Conservation (phyloP, 2,113 vertebrate genomes). For the Athene noctua region DNA sequence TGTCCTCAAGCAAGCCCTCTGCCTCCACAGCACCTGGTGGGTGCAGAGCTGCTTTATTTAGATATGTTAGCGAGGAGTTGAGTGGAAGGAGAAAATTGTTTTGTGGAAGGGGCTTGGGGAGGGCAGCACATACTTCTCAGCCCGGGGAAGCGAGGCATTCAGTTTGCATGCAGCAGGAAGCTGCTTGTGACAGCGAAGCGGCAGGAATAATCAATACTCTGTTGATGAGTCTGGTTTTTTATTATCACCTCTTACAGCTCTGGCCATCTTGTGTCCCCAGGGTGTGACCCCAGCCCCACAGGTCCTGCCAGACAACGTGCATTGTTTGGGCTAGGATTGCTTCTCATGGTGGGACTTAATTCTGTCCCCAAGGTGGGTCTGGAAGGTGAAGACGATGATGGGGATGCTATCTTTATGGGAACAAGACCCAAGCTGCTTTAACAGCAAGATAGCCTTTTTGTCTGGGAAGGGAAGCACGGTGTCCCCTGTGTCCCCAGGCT, state of each 20-base stretch:
- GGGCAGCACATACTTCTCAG: fast-evolving
- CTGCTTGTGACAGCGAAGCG: background rate
- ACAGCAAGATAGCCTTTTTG: background rate
- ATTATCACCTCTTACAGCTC: background rate
- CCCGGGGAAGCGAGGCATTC: fast-evolving
- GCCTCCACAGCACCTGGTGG: fast-evolving
- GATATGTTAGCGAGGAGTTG: fast-evolving
- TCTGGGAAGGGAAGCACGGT: background rate
- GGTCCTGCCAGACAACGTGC: background rate
- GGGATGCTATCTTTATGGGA: background rate
- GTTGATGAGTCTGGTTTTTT: background rate
- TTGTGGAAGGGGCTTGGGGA: background rate
- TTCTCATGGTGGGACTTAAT: background rate
- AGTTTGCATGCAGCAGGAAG: background rate
- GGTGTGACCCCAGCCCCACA: fast-evolving
- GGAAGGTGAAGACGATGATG: fast-evolving
- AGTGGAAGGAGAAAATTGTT: background rate
- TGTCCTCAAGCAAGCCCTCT: background rate
- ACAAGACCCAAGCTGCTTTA: background rate
- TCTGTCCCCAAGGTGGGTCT: background rate
- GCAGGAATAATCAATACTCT: background rate
- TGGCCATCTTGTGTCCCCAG: background rate
- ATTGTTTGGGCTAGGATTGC: background rate
- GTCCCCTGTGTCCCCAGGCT: background rate
- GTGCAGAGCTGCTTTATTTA: background rate